Evolutionary conservation across 2,888 invertebrate genomes (phyloP), one percentile per base, ranked within the genome.

Genomic region (Brachyopa scutellaris): DNA sequence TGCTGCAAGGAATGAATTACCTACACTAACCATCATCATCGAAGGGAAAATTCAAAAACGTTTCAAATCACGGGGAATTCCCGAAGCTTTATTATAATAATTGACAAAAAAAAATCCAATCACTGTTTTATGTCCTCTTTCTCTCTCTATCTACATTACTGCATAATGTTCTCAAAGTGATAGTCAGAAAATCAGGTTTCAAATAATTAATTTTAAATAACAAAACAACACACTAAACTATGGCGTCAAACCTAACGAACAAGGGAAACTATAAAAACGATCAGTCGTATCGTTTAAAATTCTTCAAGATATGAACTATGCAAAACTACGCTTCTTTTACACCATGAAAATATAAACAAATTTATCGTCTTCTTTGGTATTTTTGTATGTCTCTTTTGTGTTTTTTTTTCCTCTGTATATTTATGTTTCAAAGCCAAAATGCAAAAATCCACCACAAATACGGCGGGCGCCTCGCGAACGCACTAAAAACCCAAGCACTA

Each of bases 371-470:
- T 64, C 49, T 49, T 64, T 49, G 49, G 64, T 51, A 42, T 55
- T 55, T 67, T 31, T n/a, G n/a, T 36, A 33, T 45, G 45, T 42
- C 33, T 38, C 21, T 26, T 19, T 21, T 49, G 29, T 42, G 2
- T 26, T 57, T n/a, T 45, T 26, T 29, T 40, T 7, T 29, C 23
- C 13, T 40, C 2, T 49, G 38, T 69, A 11, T 53, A 19, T 64
- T 19, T 36, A 29, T 64, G 42, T 72, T 57, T 66, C 33, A 45
- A 31, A 64, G 69, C 45, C 45, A 23, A 59, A 57, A 64, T 74
- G 66, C 73, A 64, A 74, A 69, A 64, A 70, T 19, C 64, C 36
- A 64, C 69, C 80, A 59, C 57, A n/a, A n/a, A n/a, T n/a, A n/a
- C n/a, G n/a, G n/a, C n/a, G 19, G 51, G 64, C 80, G 74, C 59